phyloP scores from a whole-genome alignment of 2,113 vertebrate genomes.

The Isichthys henryi region DNA sequence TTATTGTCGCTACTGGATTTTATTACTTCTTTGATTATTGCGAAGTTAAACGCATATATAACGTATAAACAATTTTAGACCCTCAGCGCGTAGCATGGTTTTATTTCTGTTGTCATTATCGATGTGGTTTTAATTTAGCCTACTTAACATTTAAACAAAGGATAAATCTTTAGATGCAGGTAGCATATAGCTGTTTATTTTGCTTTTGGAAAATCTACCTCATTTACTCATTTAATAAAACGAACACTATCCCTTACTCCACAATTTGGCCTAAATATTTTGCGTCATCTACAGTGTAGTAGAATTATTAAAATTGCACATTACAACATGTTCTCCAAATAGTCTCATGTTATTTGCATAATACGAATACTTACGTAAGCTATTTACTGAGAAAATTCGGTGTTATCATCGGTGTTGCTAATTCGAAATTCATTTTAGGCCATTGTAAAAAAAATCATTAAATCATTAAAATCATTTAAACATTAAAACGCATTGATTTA shows the following conservation, averaged over 20 bases:
- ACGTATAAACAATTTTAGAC: background rate
- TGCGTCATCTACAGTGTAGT: background rate
- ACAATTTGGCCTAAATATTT: constrained; percentile 1
- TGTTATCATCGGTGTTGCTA: background rate
- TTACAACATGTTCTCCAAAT: background rate
- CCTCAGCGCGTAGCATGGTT: background rate
- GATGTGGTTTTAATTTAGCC: background rate
- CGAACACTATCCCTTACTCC: background rate
- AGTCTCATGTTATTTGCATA: background rate
- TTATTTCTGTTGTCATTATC: background rate
- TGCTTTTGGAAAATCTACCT: background rate
- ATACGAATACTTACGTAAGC: background rate
- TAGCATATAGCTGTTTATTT: background rate
- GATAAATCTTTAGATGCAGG: background rate
- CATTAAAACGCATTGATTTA: background rate
- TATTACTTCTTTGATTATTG: background rate
- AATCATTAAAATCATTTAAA: no score
- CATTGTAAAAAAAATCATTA: background rate
- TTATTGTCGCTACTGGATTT: constrained; percentile 4
- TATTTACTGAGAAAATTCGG: background rate
- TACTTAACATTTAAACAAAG: background rate
- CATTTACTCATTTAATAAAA: background rate
- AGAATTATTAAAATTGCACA: background rate
- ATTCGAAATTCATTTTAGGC: background rate
- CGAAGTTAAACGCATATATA: background rate